Evolutionary conservation across 1,140 invertebrate species (phyloP), one percentile per base, ranked within the genome.

Genomic region (Ceratoteleas bidentatus): DNA sequence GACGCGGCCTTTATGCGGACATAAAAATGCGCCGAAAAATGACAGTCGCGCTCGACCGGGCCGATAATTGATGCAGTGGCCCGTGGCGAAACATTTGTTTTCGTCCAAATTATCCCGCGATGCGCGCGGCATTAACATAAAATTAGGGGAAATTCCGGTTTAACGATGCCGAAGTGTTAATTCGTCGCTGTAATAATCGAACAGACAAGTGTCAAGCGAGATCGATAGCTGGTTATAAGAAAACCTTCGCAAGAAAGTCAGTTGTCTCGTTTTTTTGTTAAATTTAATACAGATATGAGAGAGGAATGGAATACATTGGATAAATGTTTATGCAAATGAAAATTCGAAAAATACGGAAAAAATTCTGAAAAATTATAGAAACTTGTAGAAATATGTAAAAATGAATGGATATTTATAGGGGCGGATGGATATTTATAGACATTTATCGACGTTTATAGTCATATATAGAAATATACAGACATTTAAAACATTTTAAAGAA

Each of bases 161-260:
- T 56, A 57, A 58, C 57, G 70, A 13, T 14, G 2, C 33, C 10
- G 16, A 57, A 57, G 53, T 64, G 52, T 73, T 10, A 38, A 45
- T 43, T 54, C 7, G 58, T 60, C n/a, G 36, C 10, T 33, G 24
- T 52, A 47, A 10, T 14, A 62, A 65, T 60, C 32, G 47, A 4
- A 32, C 11, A 57, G 49, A 36, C 16, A 15, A 43, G 24, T 38
- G 16, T n/a, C 36, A 7, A 50, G 24, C 9, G 24, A 56, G 38
- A 74, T 75, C 72, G 45, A 66, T 75, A 75, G n/a, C 49, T 11
- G 54, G 72, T 66, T 53, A 75, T 66, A 75, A 75, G 72, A 74
- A 66, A 66, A 75, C 72, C 72, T 75, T 75, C 56, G 52, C 47
- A 53, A 74, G 45, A 74, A 66, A 64, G 52, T 40, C 36, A 11